A percentile compares a stretch with the other conserved stretches of the same genome.
These are phyloP conservation scores for Drosophila malerkotliana DNA, from an alignment of 1,140 invertebrate species.

Conservation along the genomic window DNA sequence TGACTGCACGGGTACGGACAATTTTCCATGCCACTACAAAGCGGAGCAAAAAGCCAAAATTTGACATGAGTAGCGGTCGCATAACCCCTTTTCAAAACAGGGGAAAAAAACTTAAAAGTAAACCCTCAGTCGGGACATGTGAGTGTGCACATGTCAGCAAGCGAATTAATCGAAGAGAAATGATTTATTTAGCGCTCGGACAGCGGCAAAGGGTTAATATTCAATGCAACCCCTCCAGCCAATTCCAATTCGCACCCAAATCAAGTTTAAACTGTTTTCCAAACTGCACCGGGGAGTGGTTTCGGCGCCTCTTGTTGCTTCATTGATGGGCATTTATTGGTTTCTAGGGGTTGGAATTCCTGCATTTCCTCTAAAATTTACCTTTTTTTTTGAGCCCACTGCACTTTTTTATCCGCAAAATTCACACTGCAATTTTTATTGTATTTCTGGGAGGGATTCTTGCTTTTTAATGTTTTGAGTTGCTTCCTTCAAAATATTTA, in stretches of 20 bases:
- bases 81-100: conserved; percentile 51
- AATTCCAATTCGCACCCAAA: conserved; percentile 61
- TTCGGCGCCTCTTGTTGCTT: conserved; percentile 12
- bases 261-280: conserved; percentile 82
- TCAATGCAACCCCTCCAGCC: conserved; percentile 8
- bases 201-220: conserved; percentile 59
- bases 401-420: conserved; percentile 43
- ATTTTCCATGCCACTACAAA: conserved; percentile 84
- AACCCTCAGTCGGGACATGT: conserved; percentile 40
- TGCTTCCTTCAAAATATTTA: conserved; percentile 74
- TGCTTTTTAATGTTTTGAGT: conserved; percentile 39
- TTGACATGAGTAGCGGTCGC: conserved; percentile 82
- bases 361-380: conserved; percentile 46
- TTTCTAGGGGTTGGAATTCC: conserved; percentile 12
- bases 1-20: conserved; percentile 77
- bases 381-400: conserved; percentile 42
- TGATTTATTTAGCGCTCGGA: conserved; percentile 83
- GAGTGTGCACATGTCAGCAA: conserved; percentile 79
- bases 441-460: conserved; percentile 35
- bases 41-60: conserved; percentile 83
- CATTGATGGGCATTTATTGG: conserved; percentile 78
- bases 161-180: conserved; percentile 84
- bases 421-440: conserved; percentile 63
- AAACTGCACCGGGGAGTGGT: conserved; percentile 62
- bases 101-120: conserved; percentile 8